Base-by-base conservation (phyloP, 2,888 invertebrate genomes). In the Dynastes maya region DNA sequence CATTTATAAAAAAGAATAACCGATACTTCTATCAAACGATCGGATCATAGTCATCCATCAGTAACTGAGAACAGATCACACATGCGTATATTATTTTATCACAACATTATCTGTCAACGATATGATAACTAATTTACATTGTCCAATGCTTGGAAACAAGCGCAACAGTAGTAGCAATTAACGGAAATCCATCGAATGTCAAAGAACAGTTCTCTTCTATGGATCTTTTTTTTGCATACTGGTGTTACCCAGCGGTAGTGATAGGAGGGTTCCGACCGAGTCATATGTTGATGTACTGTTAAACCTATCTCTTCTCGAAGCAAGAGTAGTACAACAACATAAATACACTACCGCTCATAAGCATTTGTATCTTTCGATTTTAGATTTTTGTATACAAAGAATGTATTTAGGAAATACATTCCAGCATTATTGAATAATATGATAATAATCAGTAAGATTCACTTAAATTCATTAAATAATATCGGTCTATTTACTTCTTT, bases 171-270 rank as follows among this genome's bases (percentile, higher is more conserved):
- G 61, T 6, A 61, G 29, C 32, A 32, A 32, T 29, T 63, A 29
- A 63, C 29, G 29, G 11, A 29, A 29, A 63, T 63, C 63, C 27
- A 29, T 29, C 27, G 29, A 29, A 29, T 32, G 32, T 29, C 32
- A 11, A 32, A 32, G 63, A 63, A 63, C 63, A 29, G 63, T 63
- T 63, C 32, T 63, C 8, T n/a, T 32, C 63, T 11, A 58, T 22
- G 16, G 29, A 63, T 63, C 29, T 63, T 29, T 32, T 63, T 29
- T 55, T n/a, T 55, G 9, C 11, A 32, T 13, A n/a, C 27, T 32
- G 1, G 29, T 11, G 1, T 29, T 63, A 63, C 27, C 11, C 22
- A 11, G 16, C 32, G 11, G 32, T 63, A 32, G 27, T 63, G 29
- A 63, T 13, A 29, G 55, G 55, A 53, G 53, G 53, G 22, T 16